Conservation (phyloP, 1,140 invertebrate species). For the Eueides isabella region DNA sequence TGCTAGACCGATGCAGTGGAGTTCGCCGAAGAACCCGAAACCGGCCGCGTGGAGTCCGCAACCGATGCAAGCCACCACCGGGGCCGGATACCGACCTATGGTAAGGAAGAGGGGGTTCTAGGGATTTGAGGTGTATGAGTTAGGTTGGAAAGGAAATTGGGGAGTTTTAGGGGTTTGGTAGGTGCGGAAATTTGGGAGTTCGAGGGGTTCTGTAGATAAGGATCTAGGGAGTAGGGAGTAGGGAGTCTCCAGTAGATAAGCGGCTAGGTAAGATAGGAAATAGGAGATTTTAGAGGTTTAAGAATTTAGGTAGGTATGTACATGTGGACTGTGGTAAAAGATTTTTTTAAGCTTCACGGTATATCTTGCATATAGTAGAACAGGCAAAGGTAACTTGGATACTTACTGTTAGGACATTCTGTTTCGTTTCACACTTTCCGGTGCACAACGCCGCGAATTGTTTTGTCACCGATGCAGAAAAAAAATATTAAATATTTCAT, state of each 20-base stretch:
- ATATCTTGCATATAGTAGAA: no score
- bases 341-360: no score
- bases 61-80: slow-evolving; percentile 93
- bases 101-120: slow-evolving; percentile 77
- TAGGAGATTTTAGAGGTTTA: neutral
- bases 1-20: slow-evolving; percentile 91
- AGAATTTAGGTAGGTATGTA: no score
- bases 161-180: neutral
- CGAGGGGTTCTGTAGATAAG: neutral
- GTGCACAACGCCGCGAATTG: no score
- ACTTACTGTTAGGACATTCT: no score
- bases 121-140: neutral
- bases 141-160: neutral
- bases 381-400: no score
- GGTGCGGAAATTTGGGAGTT: neutral
- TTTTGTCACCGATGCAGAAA: no score
- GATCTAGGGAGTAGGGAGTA: neutral
- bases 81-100: slow-evolving; percentile 92
- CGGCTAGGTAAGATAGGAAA: neutral
- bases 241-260: neutral
- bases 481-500: no score
- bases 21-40: slow-evolving; percentile 92
- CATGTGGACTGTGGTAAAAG: no score
- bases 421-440: no score
- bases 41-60: slow-evolving; percentile 90